Base-by-base conservation (phyloP, 2,113 vertebrate species). In the Todiramphus chloris region DNA sequence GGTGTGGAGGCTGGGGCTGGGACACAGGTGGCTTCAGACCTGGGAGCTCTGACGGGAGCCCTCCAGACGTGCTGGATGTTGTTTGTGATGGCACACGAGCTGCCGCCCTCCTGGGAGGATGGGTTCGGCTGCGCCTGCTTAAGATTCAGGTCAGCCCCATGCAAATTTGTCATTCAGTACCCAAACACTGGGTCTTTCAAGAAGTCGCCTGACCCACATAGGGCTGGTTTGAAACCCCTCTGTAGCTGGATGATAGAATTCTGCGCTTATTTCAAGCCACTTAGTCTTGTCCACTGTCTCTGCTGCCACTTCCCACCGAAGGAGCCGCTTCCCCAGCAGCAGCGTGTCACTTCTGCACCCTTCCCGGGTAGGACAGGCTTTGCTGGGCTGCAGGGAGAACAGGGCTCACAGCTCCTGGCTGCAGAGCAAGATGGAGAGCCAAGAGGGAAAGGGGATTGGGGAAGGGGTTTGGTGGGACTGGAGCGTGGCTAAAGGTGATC, bases 181-280 rank as follows among this genome's bases (percentile, higher is more conserved):
- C 84, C 4, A 3, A 84, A 94, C 94, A 76, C 85, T 95, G 85
- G 74, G 69, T 4, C 91, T 91, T 53, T 93, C 51, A 88, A 84
- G 79, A 39, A 30, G 37, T 50, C 58, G 75, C 63, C 88, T 96
- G 96, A 96, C 96, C 96, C 94, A 97, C 85, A 95, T 92, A 97
- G 60, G 76, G 82, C 72, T 77, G 9, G 85, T 77, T 83, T 77
- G 8, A 77, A 58, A 3, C 62, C 56, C 46, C 73, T 72, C 33
- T 39, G 73, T 28, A 78, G 85, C 79, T 33, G 30, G 63, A 37
- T 51, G 78, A 11, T 20, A 5, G 31, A 74, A 79, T 70, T 24
- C 19, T 59, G 37, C 6, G 0, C 55, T 62, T 37, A 18, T 20
- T 25, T 30, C 3, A 9, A 74, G 82, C n/a, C 5, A 1, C 41